These are phyloP conservation scores for Aproaerema taeniolella DNA, from an alignment of 2,888 invertebrate species.

Conservation along the genomic window DNA sequence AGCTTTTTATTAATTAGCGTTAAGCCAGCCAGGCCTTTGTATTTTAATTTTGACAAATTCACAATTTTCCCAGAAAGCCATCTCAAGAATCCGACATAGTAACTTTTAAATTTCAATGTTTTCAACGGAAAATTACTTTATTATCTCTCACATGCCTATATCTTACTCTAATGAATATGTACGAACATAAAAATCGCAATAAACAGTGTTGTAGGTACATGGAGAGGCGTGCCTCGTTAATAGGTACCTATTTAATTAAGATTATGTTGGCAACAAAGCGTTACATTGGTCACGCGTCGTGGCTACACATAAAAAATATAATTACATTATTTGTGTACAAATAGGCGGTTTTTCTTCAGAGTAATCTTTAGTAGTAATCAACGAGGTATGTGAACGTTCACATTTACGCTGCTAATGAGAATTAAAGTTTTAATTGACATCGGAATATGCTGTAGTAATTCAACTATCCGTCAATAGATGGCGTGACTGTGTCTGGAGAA, in stretches of 20 bases:
- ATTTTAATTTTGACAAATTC: slow-evolving; percentile 68
- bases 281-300: slow-evolving; percentile 28
- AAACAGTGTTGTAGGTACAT: slow-evolving; percentile 19
- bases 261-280: slow-evolving; percentile 26
- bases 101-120: no score
- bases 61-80: slow-evolving; percentile 47
- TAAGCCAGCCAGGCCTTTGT: slow-evolving; percentile 52
- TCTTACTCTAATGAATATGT: slow-evolving; percentile 38
- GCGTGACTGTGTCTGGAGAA: slow-evolving; percentile 11
- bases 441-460: no score
- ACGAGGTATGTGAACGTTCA: background rate
- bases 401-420: background rate
- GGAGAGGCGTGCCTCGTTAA: slow-evolving; percentile 26
- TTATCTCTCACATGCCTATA: slow-evolving; percentile 33
- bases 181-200: slow-evolving; percentile 25
- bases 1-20: slow-evolving; percentile 62
- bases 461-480: slow-evolving; percentile 24
- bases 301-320: slow-evolving; percentile 16
- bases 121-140: slow-evolving; percentile 41
- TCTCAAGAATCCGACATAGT: no score
- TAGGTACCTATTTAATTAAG: slow-evolving; percentile 29
- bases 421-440: background rate
- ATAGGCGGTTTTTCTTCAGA: slow-evolving; percentile 9
- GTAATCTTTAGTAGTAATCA: slow-evolving; percentile 2
- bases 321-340: slow-evolving; percentile 12